Conservation (phyloP, 2,797 vertebrate genomes). For the Pseudochromis fuscus region DNA sequence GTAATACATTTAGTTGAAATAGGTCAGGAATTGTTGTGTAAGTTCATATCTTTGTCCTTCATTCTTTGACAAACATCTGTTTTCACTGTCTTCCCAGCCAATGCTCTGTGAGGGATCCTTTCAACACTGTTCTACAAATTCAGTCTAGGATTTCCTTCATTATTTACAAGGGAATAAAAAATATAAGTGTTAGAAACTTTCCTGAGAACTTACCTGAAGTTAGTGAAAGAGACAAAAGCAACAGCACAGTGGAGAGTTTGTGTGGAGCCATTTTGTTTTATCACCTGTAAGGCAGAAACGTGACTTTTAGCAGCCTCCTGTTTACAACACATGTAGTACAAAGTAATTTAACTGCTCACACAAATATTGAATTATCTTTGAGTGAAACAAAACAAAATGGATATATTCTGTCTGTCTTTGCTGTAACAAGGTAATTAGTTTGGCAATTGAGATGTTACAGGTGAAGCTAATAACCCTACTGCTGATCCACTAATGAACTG, state of each 20-base stretch:
- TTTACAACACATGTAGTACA: background rate
- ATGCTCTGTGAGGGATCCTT: background rate
- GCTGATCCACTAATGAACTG: background rate
- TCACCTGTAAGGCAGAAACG: conserved; percentile 60
- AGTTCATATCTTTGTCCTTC: too few species aligned
- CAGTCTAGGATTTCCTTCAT: background rate
- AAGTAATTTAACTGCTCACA: background rate
- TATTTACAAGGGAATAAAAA: background rate
- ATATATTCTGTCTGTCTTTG: background rate
- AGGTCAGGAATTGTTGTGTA: too few species aligned
- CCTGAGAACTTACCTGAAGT: conserved; percentile 65
- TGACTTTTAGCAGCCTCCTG: background rate
- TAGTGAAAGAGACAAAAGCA: conserved; percentile 59
- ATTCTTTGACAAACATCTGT: too few species aligned
- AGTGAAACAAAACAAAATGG: background rate
- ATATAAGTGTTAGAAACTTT: too few species aligned
- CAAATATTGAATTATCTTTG: background rate
- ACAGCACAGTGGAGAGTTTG: conserved; percentile 44
- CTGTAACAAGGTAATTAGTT: background rate
- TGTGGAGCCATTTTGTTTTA: conserved; percentile 60
- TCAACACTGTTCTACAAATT: background rate
- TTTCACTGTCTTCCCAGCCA: background rate
- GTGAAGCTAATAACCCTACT: background rate
- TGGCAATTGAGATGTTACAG: background rate
- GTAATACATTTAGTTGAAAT: background rate